Percentiles rank a stretch among this genome's conserved stretches.
Evolutionary conservation across 1,140 invertebrate species (phyloP).

Genomic region (Phthorimaea operculella): DNA sequence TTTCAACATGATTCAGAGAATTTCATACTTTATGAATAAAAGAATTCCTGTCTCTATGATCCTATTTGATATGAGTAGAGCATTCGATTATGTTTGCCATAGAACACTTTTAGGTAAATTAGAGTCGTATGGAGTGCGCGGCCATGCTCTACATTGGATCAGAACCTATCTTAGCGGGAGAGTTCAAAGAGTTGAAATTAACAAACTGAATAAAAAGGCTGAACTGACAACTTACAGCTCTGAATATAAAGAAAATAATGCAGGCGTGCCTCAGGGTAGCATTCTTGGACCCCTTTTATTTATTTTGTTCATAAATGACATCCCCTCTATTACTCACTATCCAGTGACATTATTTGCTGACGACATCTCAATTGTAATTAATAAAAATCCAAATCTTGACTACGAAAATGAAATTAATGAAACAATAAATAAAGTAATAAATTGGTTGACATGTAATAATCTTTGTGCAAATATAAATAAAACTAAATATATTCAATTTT

Average conservation of each 20-base stretch:
- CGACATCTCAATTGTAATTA: too few relatives aligned
- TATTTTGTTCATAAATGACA: slow-evolving; percentile 1
- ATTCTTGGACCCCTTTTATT: slow-evolving; percentile 7
- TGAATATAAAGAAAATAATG: background rate
- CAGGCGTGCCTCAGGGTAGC: slow-evolving; percentile 8
- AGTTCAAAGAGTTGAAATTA: slow-evolving; percentile 2
- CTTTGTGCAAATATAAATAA: too few relatives aligned
- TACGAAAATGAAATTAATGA: too few relatives aligned
- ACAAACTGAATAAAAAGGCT: background rate
- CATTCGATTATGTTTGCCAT: slow-evolving; percentile 8
- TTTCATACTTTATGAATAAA: background rate
- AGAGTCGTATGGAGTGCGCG: slow-evolving; percentile 6
- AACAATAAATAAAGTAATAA: too few relatives aligned
- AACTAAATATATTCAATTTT: too few relatives aligned
- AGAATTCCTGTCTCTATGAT: background rate
- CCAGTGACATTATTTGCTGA: too few relatives aligned
- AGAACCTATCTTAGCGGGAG: slow-evolving; percentile 3
- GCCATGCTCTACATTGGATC: background rate
- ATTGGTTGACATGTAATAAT: too few relatives aligned
- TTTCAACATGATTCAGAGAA: slow-evolving; percentile 1
- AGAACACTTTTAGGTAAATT: slow-evolving; percentile 1
- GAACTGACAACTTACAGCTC: background rate
- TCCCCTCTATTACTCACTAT: too few relatives aligned
- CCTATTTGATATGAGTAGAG: slow-evolving; percentile 8
- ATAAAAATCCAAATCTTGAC: too few relatives aligned